Evolutionary conservation across 2,888 invertebrate genomes (phyloP).

Genomic region (Dynastes grantii): DNA sequence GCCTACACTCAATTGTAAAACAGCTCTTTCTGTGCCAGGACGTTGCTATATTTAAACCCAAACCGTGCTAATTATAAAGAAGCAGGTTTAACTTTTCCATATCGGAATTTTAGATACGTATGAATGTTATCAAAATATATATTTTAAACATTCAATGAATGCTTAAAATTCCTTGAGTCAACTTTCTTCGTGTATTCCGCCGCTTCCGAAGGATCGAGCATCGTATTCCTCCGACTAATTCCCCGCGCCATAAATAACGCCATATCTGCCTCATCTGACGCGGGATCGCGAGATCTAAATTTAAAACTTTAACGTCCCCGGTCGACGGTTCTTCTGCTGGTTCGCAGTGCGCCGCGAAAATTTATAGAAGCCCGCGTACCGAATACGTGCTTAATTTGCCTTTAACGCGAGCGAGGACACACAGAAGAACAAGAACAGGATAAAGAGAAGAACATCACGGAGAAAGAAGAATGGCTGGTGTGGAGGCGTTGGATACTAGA

Average conservation of each 20-base stretch:
- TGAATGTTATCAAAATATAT: too few relatives aligned
- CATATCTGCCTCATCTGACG: conserved; percentile 9
- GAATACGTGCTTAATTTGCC: conserved; percentile 32
- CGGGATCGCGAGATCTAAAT: conserved; percentile 24
- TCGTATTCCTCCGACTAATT: conserved; percentile 21
- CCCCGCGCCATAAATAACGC: neutral
- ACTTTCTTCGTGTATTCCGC: too few relatives aligned
- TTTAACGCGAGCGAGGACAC: conserved; percentile 4
- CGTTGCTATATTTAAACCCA: too few relatives aligned
- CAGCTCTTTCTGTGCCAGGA: too few relatives aligned
- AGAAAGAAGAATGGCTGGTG: too few relatives aligned
- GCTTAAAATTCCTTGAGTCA: too few relatives aligned
- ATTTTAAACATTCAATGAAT: too few relatives aligned
- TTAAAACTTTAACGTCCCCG: conserved; percentile 18
- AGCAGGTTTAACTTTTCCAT: too few relatives aligned
- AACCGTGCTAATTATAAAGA: too few relatives aligned
- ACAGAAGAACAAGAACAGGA: neutral
- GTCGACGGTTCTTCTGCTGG: neutral
- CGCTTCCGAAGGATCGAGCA: neutral
- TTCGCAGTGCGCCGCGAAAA: conserved; percentile 2
- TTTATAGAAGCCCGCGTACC: conserved; percentile 15
- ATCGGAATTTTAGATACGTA: too few relatives aligned
- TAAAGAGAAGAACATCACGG: neutral
- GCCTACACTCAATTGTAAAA: too few relatives aligned
- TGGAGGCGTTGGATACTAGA: neutral